A percentile compares a stretch with the other conserved stretches of the same genome.
Evolutionary conservation across 30 jellyfish, hydroid and myxozoan genomes (phyloP).

Genomic region (Chrysaora quinquecirrha): DNA sequence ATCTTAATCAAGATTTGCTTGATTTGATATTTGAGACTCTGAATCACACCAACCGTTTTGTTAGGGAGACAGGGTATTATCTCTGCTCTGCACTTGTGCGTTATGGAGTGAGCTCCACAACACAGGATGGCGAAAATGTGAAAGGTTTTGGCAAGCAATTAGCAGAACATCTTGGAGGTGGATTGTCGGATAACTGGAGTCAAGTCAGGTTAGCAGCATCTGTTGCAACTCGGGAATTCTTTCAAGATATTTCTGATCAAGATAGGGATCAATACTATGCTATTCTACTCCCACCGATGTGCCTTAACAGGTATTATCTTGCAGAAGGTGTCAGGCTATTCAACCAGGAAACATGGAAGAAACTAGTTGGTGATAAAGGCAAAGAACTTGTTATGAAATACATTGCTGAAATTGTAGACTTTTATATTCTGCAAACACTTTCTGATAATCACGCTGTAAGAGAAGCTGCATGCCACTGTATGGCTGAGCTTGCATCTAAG

Average conservation of each 20-base stretch:
- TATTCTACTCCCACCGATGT: constrained; percentile 90
- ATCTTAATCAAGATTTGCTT: constrained; percentile 69
- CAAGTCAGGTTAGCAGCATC: constrained; percentile 99
- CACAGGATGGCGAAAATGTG: constrained; percentile 42
- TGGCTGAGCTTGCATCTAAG: constrained; percentile 95
- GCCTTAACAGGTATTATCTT: constrained; percentile 89
- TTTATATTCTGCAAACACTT: constrained; percentile 81
- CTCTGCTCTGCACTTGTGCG: constrained; percentile 96
- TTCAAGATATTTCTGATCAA: constrained; percentile 69
- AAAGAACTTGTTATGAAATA: constrained; percentile 70
- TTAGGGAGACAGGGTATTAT: constrained; percentile 95
- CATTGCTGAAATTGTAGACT: constrained; percentile 69
- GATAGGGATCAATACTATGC: constrained; percentile 69
- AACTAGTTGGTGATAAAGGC: constrained; percentile 89
- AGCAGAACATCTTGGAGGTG: constrained; percentile 71
- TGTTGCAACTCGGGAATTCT: constrained; percentile 94
- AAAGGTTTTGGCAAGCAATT: constrained; percentile 81
- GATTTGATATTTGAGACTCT: constrained; percentile 82
- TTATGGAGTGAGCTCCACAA: constrained; percentile 75
- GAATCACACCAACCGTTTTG: constrained; percentile 94
- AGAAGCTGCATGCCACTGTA: constrained; percentile 99
- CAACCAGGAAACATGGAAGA: constrained; percentile 96
- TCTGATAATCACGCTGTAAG: constrained; percentile 99
- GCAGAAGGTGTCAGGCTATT: constrained; percentile 98
- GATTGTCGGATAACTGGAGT: constrained; percentile 99